Evolutionary conservation across 2,888 invertebrate species (phyloP).

Genomic region (Coleophora deauratella): DNA sequence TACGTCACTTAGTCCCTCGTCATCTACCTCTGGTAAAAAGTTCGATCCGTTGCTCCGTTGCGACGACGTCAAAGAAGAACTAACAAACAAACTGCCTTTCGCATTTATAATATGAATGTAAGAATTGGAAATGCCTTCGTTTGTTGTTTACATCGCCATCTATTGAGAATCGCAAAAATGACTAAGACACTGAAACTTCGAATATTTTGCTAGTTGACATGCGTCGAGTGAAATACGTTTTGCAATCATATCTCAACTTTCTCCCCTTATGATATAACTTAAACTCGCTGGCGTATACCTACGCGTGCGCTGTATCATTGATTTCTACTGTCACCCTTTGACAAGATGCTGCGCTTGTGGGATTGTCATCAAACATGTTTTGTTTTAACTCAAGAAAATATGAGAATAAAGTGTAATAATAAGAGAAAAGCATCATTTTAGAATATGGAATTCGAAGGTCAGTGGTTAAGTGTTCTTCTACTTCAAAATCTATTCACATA

Average conservation of each 20-base stretch:
- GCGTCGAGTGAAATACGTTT: conserved; percentile 23
- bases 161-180: conserved; percentile 12
- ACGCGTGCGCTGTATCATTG: conserved; percentile 60
- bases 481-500: too few species aligned
- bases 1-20: too few species aligned
- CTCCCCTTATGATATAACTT: not conserved
- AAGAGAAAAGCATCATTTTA: conserved; percentile 6
- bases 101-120: too few species aligned
- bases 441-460: conserved; percentile 47
- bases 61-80: too few species aligned
- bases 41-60: too few species aligned
- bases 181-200: not conserved
- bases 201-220: conserved; percentile 27
- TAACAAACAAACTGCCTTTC: too few species aligned
- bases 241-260: conserved; percentile 17
- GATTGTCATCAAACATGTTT: not conserved
- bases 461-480: conserved; percentile 13
- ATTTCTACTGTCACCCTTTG: conserved; percentile 46
- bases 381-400: not conserved
- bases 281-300: conserved; percentile 12
- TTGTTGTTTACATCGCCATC: conserved; percentile 32
- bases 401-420: conserved; percentile 14
- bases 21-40: too few species aligned
- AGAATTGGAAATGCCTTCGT: too few species aligned
- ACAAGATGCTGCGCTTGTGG: conserved; percentile 26